phyloP scores from a whole-genome alignment of 2,797 vertebrate genomes.

The Chaetophractus vellerosus region DNA sequence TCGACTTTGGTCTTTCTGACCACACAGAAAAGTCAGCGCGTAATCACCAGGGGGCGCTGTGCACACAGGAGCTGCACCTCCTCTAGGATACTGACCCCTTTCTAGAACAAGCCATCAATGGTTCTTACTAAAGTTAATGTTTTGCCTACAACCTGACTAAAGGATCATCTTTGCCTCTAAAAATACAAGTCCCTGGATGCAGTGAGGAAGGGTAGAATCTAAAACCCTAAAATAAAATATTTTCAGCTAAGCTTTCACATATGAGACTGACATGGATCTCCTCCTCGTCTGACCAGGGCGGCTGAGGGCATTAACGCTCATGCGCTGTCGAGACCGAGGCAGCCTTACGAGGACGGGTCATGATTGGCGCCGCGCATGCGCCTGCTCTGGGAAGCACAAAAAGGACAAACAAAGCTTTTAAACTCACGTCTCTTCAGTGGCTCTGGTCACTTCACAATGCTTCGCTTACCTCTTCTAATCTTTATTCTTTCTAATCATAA shows the following conservation, averaged over 20 bases:
- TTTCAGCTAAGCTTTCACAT: neutral
- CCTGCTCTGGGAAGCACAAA: neutral
- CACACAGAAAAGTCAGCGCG: neutral
- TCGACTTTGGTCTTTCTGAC: neutral
- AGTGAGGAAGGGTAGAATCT: neutral
- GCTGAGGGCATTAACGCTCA: neutral
- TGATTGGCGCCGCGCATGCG: neutral
- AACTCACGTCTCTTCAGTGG: neutral
- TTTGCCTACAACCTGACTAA: neutral
- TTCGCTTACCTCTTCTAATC: neutral
- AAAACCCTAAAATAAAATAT: neutral
- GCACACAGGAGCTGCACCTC: neutral
- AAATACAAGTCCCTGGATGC: neutral
- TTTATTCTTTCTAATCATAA: neutral
- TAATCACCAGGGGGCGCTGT: slow-evolving; percentile 59
- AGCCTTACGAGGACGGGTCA: neutral
- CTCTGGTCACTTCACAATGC: neutral
- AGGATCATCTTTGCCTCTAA: slow-evolving; percentile 1
- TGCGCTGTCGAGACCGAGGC: neutral
- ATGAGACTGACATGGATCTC: neutral
- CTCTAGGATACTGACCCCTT: neutral
- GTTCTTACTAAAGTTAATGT: neutral
- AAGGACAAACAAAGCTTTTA: neutral
- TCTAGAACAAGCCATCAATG: neutral
- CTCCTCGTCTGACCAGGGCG: neutral